Evolutionary conservation across 2,113 vertebrate genomes (phyloP).

Genomic region (Ammodytes marinus): DNA sequence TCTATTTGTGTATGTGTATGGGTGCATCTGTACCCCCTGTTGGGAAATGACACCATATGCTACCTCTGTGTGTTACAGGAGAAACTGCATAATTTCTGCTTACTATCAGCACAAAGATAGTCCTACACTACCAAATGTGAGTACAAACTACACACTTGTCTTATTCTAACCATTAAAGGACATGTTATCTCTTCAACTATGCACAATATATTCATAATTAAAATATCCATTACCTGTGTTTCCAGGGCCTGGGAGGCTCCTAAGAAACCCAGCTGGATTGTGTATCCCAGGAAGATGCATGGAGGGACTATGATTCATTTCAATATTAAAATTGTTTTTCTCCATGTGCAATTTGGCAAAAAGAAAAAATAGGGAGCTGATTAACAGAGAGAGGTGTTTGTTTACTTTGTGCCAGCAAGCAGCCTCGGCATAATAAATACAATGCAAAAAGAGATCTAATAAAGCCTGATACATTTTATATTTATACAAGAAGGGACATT

Average conservation of each 20-base stretch:
- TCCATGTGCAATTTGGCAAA: constrained; percentile 60
- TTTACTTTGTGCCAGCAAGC: constrained; percentile 62
- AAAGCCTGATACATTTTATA: constrained; percentile 73
- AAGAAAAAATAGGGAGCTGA: constrained; percentile 40
- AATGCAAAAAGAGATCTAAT: constrained; percentile 62
- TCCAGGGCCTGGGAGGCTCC: constrained; percentile 65
- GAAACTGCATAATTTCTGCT: constrained; percentile 86
- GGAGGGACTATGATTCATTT: constrained; percentile 58
- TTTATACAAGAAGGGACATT: constrained; percentile 74
- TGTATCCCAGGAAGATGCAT: constrained; percentile 4
- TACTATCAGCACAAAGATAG: constrained; percentile 84
- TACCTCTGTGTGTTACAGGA: constrained; percentile 71
- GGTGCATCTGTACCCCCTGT: background rate
- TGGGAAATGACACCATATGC: background rate
- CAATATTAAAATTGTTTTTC: constrained; percentile 53
- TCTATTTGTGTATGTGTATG: background rate
- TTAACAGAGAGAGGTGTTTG: constrained; percentile 53
- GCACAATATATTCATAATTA: constrained; percentile 1
- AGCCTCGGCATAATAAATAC: constrained; percentile 50
- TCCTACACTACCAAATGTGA: constrained; percentile 77
- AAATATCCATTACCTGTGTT: constrained; percentile 20
- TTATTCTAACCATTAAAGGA: background rate
- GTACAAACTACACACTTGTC: constrained; percentile 21
- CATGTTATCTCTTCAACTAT: background rate
- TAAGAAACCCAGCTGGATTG: constrained; percentile 44